Base-by-base conservation (phyloP, 2,797 vertebrate species). In the Malurus leucopterus region DNA sequence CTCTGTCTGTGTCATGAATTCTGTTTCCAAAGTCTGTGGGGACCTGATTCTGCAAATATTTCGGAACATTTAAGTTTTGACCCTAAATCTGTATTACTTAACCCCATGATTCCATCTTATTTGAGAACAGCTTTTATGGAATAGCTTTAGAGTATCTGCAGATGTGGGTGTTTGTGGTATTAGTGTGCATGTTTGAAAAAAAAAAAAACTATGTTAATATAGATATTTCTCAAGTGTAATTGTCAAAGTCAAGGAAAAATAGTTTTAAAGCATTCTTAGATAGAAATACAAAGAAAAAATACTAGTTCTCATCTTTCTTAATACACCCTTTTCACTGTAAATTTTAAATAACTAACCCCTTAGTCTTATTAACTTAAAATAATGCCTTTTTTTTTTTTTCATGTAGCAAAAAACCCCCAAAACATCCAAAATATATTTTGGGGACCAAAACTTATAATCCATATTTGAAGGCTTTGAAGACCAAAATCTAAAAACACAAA, bases 401-500 rank as follows among this genome's bases (percentile, higher is more conserved):
- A n/a, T 59, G 86, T 54, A n/a, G 18, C 2, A 69, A 54, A 54
- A 70, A 50, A 49, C 0, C 1, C 0, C 20, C 14, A 26, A 63
- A 79, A 68, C 26, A 50, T 15, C 5, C 19, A 44, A 70, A 53
- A 38, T 2, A 1, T 58, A 12, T 73, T 89, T 47, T 49, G 17
- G 4, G 27, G 26, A 11, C 55, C 75, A 71, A 62, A 90, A 55
- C 54, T 50, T 90, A 88, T 43, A 88, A 68, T 61, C 32, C 6
- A 2, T 44, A 67, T 70, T 85, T 94, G 58, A 44, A 65, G 69
- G 43, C 27, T 94, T 95, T 87, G 65, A 93, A 93, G 88, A 64
- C 50, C n/a, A 90, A 92, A 78, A 64, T 80, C 44, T 58, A 58
- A 50, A 90, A 84, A 8, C 18, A 65, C 44, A 83, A 92, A 85